Evolutionary conservation across 2,888 invertebrate genomes (phyloP).

Genomic region (Nemotelus pantherinus): DNA sequence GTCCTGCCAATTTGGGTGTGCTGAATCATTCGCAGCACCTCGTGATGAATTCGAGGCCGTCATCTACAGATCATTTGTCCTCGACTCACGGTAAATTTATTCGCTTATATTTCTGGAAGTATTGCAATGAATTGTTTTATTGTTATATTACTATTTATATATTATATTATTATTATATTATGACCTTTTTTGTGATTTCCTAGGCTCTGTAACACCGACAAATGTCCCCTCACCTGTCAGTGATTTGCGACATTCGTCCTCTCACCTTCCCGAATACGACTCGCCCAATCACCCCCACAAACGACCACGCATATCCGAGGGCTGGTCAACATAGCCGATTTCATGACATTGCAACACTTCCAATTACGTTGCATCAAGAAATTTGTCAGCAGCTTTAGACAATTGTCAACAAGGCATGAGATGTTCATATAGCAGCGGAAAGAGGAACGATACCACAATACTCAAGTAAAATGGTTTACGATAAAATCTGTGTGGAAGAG

Average conservation of each 20-base stretch:
- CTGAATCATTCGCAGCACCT: constrained; percentile 68
- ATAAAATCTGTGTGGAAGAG: constrained; percentile 4
- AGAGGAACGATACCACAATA: background rate
- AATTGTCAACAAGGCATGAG: constrained; percentile 47
- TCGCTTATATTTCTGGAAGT: background rate
- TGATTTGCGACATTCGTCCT: constrained; percentile 65
- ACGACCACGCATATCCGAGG: constrained; percentile 86
- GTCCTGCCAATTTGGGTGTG: constrained; percentile 66
- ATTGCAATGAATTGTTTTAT: background rate
- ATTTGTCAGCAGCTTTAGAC: constrained; percentile 41
- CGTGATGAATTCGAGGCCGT: constrained; percentile 67
- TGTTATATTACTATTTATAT: background rate
- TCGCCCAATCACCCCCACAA: constrained; percentile 70
- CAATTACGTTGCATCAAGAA: constrained; percentile 31
- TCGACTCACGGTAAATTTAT: constrained; percentile 67
- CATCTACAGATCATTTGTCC: constrained; percentile 70
- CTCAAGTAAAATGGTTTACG: constrained; percentile 18
- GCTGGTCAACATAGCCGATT: constrained; percentile 87
- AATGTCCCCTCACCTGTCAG: constrained; percentile 79
- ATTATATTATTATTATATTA: background rate
- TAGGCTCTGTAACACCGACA: constrained; percentile 84
- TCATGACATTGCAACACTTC: constrained; percentile 30
- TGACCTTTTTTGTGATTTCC: background rate
- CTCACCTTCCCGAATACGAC: constrained; percentile 71
- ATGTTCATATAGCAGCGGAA: background rate